Evolutionary conservation across 1,140 invertebrate genomes (phyloP).

Genomic region (Nephotettix cincticeps): DNA sequence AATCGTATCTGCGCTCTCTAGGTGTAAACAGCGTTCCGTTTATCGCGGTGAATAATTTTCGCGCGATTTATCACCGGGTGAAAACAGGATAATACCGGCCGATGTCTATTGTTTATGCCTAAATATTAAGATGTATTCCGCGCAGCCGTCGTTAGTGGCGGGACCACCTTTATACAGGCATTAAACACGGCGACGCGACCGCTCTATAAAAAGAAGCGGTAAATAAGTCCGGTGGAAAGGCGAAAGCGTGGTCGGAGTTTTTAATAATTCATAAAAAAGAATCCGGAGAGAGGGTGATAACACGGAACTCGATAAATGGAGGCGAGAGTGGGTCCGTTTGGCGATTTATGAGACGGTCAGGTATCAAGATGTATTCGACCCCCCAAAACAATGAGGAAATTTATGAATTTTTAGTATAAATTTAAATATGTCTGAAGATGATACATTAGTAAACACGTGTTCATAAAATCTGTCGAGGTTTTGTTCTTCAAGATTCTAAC

Average conservation of each 20-base stretch:
- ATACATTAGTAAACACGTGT: too few relatives aligned
- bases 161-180: constrained; percentile 18
- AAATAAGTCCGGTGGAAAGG: background rate
- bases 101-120: constrained; percentile 16
- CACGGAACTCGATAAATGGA: background rate
- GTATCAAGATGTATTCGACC: too few relatives aligned
- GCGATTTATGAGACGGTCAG: background rate
- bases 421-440: too few relatives aligned
- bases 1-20: constrained; percentile 7
- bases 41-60: background rate
- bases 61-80: background rate
- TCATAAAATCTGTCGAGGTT: too few relatives aligned
- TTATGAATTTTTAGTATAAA: too few relatives aligned
- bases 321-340: background rate
- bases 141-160: background rate
- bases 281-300: background rate
- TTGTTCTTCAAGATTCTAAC: too few relatives aligned
- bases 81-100: background rate
- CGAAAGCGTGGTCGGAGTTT: background rate
- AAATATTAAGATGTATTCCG: constrained; percentile 28
- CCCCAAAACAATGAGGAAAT: too few relatives aligned
- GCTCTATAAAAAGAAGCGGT: constrained; percentile 1
- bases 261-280: constrained; percentile 5
- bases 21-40: background rate
- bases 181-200: constrained; percentile 3